Base-by-base conservation (phyloP, 2,797 vertebrate species). In the Antennarius maculatus region DNA sequence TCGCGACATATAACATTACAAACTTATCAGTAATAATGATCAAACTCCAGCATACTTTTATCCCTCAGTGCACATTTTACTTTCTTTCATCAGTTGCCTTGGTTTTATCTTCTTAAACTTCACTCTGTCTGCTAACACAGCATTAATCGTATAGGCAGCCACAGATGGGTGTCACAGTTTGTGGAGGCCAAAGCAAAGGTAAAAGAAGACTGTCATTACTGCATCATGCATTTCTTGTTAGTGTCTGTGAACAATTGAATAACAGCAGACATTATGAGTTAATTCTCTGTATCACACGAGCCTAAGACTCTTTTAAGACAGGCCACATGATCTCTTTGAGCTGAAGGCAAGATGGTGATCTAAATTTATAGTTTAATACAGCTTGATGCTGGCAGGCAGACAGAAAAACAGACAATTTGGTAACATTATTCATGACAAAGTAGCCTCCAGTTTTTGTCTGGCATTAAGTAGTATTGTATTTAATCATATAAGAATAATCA, bases 401-500 rank as follows among this genome's bases (percentile, higher is more conserved):
- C 2, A 34, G 7, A 34, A 8, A 34, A 41, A 53, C 55, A 71
- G 54, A 54, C 70, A 67, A 77, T 80, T 85, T 78, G 71, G 73
- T 71, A 62, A 72, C 50, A 66, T 66, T 66, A 71, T 64, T 53
- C 68, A 58, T 71, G 76, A 53, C 74, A 82, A 66, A 57, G 66
- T 51, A 76, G 64, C 67, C 69, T 66, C 72, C 69, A 17, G 72
- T 54, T 64, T 61, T 74, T 42, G 69, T 71, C 75, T 83, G 80
- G 74, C 75, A 83, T 67, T 49, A 52, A 39, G 76, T 5, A 43
- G 82, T 90, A 89, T 90, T 92, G 85, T 69, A 85, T 77, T 84
- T 92, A 84, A 87, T 83, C 77, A 64, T 66, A 54, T 81, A 79
- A 73, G 77, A 89, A 82, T 81, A 80, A 74, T 82, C 71, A 74